A percentile compares a stretch with the other conserved stretches of the same genome.
These are phyloP conservation scores for Tiphia femorata DNA, from an alignment of 2,888 invertebrate genomes.

Conservation along the genomic window DNA sequence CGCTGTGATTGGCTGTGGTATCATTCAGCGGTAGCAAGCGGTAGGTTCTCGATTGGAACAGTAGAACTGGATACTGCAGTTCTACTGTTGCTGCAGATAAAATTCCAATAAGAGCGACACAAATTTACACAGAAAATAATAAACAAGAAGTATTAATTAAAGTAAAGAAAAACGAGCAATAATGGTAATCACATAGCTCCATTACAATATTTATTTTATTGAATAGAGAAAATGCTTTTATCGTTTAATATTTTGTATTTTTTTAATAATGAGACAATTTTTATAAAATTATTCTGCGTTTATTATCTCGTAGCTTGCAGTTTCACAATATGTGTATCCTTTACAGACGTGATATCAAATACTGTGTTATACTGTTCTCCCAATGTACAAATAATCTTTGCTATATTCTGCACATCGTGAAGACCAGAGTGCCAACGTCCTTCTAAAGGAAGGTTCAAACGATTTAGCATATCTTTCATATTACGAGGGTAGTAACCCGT, in stretches of 20 bases:
- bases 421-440: conserved; percentile 71
- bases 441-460: conserved; percentile 55
- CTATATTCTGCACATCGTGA: conserved; percentile 59
- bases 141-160: conserved; percentile 45
- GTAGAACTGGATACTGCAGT: too few relatives aligned
- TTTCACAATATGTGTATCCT: background rate
- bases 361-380: conserved; percentile 30
- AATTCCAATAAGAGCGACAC: conserved; percentile 72
- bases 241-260: conserved; percentile 9
- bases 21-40: too few relatives aligned
- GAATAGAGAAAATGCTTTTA: background rate
- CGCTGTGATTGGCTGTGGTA: too few relatives aligned
- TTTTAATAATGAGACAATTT: conserved; percentile 4
- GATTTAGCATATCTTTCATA: conserved; percentile 62
- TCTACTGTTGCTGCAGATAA: conserved; percentile 53
- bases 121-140: conserved; percentile 53
- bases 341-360: conserved; percentile 54
- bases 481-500: conserved; percentile 65
- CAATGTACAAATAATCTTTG: conserved; percentile 46
- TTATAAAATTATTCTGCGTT: conserved; percentile 4
- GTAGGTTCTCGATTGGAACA: too few relatives aligned
- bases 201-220: too few relatives aligned
- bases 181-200: conserved; percentile 8
- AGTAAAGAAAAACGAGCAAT: conserved; percentile 24
- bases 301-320: background rate